Evolutionary conservation across 2,888 invertebrate genomes (phyloP).

Genomic region (Sphecodes monilicornis): DNA sequence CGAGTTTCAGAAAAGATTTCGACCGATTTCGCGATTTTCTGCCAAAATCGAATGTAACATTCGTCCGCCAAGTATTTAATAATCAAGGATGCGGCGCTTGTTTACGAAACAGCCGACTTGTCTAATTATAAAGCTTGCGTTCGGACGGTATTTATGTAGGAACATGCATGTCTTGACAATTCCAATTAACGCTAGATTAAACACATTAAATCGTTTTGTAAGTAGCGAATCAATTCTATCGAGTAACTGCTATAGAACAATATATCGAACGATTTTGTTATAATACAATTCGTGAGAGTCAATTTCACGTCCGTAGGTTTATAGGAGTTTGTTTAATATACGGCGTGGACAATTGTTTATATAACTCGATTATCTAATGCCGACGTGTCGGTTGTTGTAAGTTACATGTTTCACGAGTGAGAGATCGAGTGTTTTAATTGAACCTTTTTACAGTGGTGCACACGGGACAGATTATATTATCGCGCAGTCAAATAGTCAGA

Average conservation of each 20-base stretch:
- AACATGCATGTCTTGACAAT: conserved; percentile 33
- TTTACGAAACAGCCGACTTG: conserved; percentile 49
- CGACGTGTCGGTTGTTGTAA: neutral
- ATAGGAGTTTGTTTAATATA: neutral
- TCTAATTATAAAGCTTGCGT: conserved; percentile 51
- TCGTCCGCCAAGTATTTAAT: conserved; percentile 56
- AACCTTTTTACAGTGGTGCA: conserved; percentile 30
- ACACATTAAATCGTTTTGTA: neutral
- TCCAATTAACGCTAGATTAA: conserved; percentile 14
- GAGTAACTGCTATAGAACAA: neutral
- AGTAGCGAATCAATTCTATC: neutral
- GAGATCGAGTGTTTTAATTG: conserved; percentile 16
- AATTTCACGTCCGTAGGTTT: neutral
- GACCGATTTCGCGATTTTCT: conserved; percentile 19
- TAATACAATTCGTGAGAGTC: no score
- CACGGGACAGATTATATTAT: conserved; percentile 27
- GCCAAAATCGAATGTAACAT: conserved; percentile 40
- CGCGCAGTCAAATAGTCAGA: conserved; percentile 16
- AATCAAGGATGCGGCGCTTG: conserved; percentile 52
- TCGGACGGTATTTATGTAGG: conserved; percentile 41
- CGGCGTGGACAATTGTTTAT: neutral
- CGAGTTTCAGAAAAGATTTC: neutral
- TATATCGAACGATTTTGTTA: no score
- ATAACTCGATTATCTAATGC: neutral
- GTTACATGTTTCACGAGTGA: neutral